Evolutionary conservation across 2,888 invertebrate genomes (phyloP), one percentile per base, ranked within the genome.

Genomic region (Chaetogeoica ovagalla): DNA sequence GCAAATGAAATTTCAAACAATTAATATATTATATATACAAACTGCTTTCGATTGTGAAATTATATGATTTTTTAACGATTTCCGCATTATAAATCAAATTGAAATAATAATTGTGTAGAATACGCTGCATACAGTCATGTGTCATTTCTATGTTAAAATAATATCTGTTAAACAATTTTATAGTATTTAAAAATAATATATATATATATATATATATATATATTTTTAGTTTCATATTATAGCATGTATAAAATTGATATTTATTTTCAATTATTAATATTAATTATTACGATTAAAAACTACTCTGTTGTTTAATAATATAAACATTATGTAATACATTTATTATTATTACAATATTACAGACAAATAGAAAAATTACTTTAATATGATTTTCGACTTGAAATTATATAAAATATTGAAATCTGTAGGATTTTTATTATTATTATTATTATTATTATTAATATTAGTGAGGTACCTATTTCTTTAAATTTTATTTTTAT

Each of bases 331-430:
- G 74, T 74, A 65, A 74, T 39, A 65, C 55, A 7, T 63, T 74
- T 74, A 65, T 74, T 73, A 73, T 73, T 65, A 74, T 63, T 37
- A 73, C 30, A 30, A 30, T 30, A 30, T 37, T 74, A 74, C 55
- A 74, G 63, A 74, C 65, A 55, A 65, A 74, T 74, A 74, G 74
- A 74, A 55, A 74, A 74, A 65, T 63, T 30, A 65, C 74, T 74
- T 74, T 52, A 63, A 55, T 52, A 17, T 17, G 52, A 15, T 52
- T 52, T 52, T 17, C 15, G 52, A 15, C 17, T 52, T 17, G 30
- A 30, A 30, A 30, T 52, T 15, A 15, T 15, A 6, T 11, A 7
- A 43, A 43, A 43, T 11, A 11, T 43, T 11, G 7, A 9, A 43
- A 43, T 43, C 43, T 2, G 43, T 11, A 6, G 43, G 30, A 30